Base-by-base conservation (phyloP, 2,888 invertebrate species). In the Agrotis exclamationis region DNA sequence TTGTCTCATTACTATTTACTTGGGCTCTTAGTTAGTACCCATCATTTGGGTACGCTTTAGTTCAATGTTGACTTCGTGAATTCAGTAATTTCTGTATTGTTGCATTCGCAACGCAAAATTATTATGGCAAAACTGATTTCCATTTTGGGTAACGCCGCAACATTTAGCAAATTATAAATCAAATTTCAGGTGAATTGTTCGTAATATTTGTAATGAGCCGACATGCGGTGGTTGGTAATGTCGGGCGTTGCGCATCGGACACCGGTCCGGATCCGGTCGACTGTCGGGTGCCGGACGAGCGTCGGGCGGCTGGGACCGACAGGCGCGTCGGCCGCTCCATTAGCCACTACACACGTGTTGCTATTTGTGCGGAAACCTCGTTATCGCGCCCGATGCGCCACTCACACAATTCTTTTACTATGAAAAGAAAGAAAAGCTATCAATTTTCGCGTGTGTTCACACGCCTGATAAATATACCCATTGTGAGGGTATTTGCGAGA, bases 321-420 rank as follows among this genome's bases (percentile, higher is more conserved):
- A 82, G 82, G 72, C 80, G 74, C 70, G 76, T 73, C 70, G 64
- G 76, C 56, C 75, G 75, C 71, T 82, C 82, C 89, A 90, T 91
- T 90, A 91, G 89, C 85, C 84, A 74, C 76, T 81, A 81, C 88
- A 91, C 90, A 92, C 91, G 89, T 91, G 90, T 89, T 89, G 90
- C 90, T 91, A 86, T 91, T 91, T 91, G 88, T 83, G 85, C 76
- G 87, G 80, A 91, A 93, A 93, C 88, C 91, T 92, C 86, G 91
- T 92, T 92, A 92, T 87, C 87, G 82, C 87, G 62, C 86, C 84
- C 87, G 84, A 86, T 84, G 87, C 89, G 88, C 86, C 85, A 87
- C 88, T 87, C 83, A 85, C 83, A 85, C 82, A 84, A 83, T 85
- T 87, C 84, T 86, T 86, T 85, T 77, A 68, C 84, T 83, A 74